Conservation (phyloP, 1,140 invertebrate species). For the Drosophila nigrodunni region DNA sequence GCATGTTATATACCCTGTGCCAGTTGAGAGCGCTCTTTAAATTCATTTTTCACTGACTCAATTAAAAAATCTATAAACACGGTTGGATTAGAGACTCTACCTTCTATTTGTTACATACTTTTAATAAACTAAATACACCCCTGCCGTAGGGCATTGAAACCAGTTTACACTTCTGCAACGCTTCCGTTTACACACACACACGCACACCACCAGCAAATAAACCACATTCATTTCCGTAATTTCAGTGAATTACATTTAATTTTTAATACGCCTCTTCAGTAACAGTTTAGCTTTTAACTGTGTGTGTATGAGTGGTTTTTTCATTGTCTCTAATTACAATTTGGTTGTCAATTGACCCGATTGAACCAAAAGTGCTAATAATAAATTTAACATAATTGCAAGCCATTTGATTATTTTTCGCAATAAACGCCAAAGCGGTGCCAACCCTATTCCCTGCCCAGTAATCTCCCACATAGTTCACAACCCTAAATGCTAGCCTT, state of each 20-base stretch:
- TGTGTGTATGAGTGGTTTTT: constrained; percentile 8
- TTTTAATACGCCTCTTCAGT: constrained; percentile 44
- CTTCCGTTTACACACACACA: constrained; percentile 23
- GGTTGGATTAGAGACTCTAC: too few relatives aligned
- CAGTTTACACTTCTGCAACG: constrained; percentile 23
- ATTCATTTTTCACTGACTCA: too few relatives aligned
- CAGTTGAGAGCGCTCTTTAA: too few relatives aligned
- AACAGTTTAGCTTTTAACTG: constrained; percentile 10
- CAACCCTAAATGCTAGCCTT: constrained; percentile 6
- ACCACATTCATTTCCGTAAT: constrained; percentile 59
- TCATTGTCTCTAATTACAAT: constrained; percentile 46
- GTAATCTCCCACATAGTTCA: constrained; percentile 7
- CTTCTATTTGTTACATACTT: too few relatives aligned
- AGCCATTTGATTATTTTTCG: background rate
- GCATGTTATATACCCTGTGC: too few relatives aligned
- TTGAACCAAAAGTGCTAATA: constrained; percentile 20
- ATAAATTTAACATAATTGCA: constrained; percentile 11
- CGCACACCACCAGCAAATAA: constrained; percentile 12
- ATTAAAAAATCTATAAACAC: too few relatives aligned
- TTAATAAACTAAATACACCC: too few relatives aligned
- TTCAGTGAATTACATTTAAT: constrained; percentile 57
- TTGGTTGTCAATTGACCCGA: constrained; percentile 33
- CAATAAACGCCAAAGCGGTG: background rate
- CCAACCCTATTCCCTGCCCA: background rate
- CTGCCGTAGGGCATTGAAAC: background rate